Base-by-base conservation (phyloP, 2,888 invertebrate species). In the Dynastes hyllus region DNA sequence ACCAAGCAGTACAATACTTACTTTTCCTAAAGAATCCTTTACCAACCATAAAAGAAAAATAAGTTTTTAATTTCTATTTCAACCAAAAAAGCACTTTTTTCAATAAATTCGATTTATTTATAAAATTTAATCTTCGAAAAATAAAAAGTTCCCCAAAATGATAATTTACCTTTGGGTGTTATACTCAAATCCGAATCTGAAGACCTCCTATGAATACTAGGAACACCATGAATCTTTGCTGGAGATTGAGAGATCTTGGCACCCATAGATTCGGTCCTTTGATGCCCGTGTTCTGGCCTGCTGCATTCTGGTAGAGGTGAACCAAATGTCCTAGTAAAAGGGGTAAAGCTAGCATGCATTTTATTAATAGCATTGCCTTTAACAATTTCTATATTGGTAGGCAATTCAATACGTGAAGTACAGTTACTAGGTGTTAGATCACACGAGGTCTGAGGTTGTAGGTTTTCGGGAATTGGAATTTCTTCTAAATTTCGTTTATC, bases 181-280 rank as follows among this genome's bases (percentile, higher is more conserved):
- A 97, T 93, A 90, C 96, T 97, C 83, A 97, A 91, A 90, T 98
- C 98, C 0, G 98, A 97, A 89, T 98, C 98, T 2, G 97, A 97
- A 2, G 97, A 97, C 83, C 97, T 91, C 76, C 97, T 91, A 86
- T 95, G 94, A 81, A 95, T 89, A 89, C 92, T 85, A 69, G 87
- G 84, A 0, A 87, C 85, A 51, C 86, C 83, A 79, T 87, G 88
- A 79, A 88, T 83, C 83, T 91, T 92, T 8, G 90, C 90, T n/a
- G 92, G 92, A 81, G 91, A 92, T 79, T 91, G 92, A 70, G 90
- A 90, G 78, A 89, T 88, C 88, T 91, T 92, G 53, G 83, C 88
- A 0, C 92, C 92, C 83, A 91, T 91, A 16, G 92, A 91, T 87
- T 92, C 92, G 81, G 92, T 90, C 13, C 91, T 87, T 45, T 91